Base-by-base conservation (phyloP, 1,140 invertebrate species). In the Centruroides vittatus region DNA sequence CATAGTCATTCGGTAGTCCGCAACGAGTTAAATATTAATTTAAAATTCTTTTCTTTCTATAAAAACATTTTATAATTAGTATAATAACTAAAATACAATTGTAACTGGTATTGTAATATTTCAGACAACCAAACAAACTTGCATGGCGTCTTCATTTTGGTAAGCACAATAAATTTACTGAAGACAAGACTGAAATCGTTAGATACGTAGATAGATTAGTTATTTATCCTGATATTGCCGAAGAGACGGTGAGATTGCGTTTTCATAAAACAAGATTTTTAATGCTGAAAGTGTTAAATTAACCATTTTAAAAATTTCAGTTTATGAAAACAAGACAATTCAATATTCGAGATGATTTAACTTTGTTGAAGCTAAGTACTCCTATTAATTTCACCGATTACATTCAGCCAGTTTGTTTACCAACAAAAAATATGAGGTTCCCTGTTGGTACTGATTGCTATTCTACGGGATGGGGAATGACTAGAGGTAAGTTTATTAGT, bases 391-490 rank as follows among this genome's bases (percentile, higher is more conserved):
- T 67, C 8, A 55, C 55, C 3, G 55, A 57, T 11, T 51, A 65
- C 35, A 58, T 67, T 9, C 12, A 23, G 7, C 62, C 66, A n/a
- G 64, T 54, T 12, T 67, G 66, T 35, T 34, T 67, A 9, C 65
- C 65, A 35, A 13, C 54, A 57, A 54, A 66, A 51, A 55, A 34
- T 35, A 55, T 34, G 8, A 49, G 63, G 41, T 57, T 67, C 3
- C 36, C 50, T 35, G 11, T 48, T 23, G 36, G 46, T 12, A 61
- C 58, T 13, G 23, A 54, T 52, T 66, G 62, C 35, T 61, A 57
- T 9, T 61, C 57, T 36, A 54, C 66, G 5, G 66, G 66, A 10
- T 67, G 66, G 66, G 66, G 66, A 9, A 41, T 36, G 41, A 60
- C 58, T 35, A 57, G 57, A 58, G 57, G 61, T 66, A 63, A 59